Conservation (phyloP, 2,797 vertebrate genomes). For the Scomberomorus guttatus region DNA sequence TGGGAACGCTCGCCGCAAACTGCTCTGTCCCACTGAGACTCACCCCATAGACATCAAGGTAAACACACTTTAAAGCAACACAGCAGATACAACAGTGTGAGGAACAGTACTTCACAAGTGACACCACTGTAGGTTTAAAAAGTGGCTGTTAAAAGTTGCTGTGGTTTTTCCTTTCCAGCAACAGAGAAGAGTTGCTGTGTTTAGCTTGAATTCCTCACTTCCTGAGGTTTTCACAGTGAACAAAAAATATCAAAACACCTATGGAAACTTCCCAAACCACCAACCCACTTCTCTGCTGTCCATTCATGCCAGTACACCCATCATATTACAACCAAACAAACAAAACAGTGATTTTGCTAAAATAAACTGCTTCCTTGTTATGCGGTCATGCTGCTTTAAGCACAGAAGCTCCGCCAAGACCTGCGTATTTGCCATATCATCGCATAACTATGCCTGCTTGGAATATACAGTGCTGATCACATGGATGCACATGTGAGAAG, state of each 20-base stretch:
- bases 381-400: not conserved
- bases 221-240: not conserved
- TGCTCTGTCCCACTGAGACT: slow-evolving; percentile 92
- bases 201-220: no score
- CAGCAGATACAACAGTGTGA: not conserved
- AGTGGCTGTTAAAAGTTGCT: not conserved
- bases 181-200: no score
- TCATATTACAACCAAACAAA: no score
- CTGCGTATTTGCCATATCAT: not conserved
- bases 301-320: no score
- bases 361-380: not conserved
- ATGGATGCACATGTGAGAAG: not conserved
- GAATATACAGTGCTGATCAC: not conserved
- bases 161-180: no score
- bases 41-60: slow-evolving; percentile 92
- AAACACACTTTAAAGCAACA: slow-evolving; percentile 11
- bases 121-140: not conserved
- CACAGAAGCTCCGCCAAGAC: not conserved
- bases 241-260: not conserved
- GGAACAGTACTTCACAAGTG: not conserved
- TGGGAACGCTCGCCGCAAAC: slow-evolving; percentile 85
- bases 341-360: not conserved
- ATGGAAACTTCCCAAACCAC: not conserved
- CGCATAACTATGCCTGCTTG: not conserved
- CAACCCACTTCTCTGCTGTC: no score